A percentile compares a stretch with the other conserved stretches of the same genome.
phyloP scores from a whole-genome alignment of 2,888 invertebrate species.

The Graphium colonna region DNA sequence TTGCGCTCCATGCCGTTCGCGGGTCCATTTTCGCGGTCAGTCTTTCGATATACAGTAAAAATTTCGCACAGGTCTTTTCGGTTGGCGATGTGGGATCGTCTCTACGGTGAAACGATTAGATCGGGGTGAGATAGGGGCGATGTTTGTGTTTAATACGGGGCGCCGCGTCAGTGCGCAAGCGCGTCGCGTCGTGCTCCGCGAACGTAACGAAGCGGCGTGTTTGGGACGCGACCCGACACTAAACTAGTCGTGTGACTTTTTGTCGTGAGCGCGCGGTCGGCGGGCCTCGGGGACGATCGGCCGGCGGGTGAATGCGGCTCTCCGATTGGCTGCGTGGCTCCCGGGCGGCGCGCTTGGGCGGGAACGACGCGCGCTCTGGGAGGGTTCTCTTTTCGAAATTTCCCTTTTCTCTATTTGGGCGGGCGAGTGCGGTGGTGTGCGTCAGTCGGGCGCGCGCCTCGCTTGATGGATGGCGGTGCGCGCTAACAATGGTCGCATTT shows the following conservation, averaged over 20 bases:
- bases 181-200: constrained; percentile 40
- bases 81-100: constrained; percentile 13
- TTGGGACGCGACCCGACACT: constrained; percentile 80
- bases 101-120: constrained; percentile 25
- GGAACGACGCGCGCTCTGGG: constrained; percentile 56
- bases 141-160: no score
- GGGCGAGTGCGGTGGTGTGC: constrained; percentile 67
- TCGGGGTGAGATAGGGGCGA: constrained; percentile 38
- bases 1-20: constrained; percentile 73
- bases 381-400: constrained; percentile 74
- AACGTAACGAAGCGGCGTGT: constrained; percentile 73
- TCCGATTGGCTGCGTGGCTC: constrained; percentile 44
- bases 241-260: constrained; percentile 77
- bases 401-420: constrained; percentile 78
- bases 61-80: background rate
- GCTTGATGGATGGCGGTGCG: constrained; percentile 64
- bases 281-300: constrained; percentile 59
- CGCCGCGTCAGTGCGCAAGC: no score
- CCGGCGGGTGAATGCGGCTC: constrained; percentile 34
- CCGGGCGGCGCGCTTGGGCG: constrained; percentile 61
- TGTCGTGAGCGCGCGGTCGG: constrained; percentile 72
- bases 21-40: constrained; percentile 56
- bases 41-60: constrained; percentile 35
- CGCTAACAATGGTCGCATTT: constrained; percentile 48
- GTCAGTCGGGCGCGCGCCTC: constrained; percentile 69